Conservation (phyloP, 2,113 vertebrate species). For the Datnioides undecimradiatus region DNA sequence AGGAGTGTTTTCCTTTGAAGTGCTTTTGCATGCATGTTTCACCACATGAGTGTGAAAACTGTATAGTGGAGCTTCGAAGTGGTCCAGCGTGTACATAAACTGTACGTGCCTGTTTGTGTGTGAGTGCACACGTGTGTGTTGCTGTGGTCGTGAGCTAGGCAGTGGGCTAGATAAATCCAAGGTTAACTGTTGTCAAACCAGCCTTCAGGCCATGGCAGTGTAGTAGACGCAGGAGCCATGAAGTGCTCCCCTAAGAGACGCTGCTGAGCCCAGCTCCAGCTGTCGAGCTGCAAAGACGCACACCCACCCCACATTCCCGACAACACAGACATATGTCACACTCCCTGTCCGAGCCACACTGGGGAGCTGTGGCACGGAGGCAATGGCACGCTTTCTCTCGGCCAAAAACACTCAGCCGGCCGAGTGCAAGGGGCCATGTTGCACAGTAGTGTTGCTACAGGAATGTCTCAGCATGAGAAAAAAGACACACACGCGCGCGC, state of each 20-base stretch:
- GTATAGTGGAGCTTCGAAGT: constrained; percentile 1
- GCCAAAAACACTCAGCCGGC: constrained; percentile 27
- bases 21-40: constrained; percentile 18
- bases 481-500: neutral
- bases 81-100: neutral
- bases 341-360: constrained; percentile 38
- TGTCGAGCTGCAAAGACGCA: constrained; percentile 58
- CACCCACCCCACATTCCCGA: constrained; percentile 38
- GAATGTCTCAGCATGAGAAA: constrained; percentile 62
- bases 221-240: constrained; percentile 63
- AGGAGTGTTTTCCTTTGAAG: constrained; percentile 13
- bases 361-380: constrained; percentile 56
- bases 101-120: neutral
- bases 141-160: constrained; percentile 41
- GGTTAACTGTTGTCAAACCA: constrained; percentile 82
- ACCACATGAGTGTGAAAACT: constrained; percentile 3
- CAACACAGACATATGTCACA: constrained; percentile 76
- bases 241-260: constrained; percentile 76
- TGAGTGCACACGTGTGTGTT: constrained; percentile 5
- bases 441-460: constrained; percentile 46
- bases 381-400: constrained; percentile 47
- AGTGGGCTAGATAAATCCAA: constrained; percentile 74
- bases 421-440: constrained; percentile 47
- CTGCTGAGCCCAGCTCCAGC: constrained; percentile 72
- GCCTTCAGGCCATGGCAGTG: constrained; percentile 72